A percentile compares a stretch with the other conserved stretches of the same genome.
These are phyloP conservation scores for Siniperca chuatsi DNA, from an alignment of 2,113 vertebrate species.

Conservation along the genomic window DNA sequence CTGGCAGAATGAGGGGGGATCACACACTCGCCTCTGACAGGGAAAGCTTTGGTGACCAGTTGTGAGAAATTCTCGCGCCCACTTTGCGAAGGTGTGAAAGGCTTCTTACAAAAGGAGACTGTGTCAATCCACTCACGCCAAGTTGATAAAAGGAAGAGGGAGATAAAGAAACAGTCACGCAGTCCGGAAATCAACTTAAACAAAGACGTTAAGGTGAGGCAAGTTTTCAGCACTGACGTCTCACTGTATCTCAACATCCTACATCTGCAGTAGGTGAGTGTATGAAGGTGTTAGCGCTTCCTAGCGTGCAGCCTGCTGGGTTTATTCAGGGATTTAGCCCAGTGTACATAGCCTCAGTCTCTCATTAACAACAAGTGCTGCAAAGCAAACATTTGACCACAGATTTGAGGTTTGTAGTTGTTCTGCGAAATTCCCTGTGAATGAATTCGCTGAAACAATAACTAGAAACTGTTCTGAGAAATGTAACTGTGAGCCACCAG, in stretches of 20 bases:
- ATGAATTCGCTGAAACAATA: background rate
- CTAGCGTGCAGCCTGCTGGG: too few species aligned
- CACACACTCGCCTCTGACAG: slow-evolving; percentile 9
- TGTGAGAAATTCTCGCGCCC: slow-evolving; percentile 24
- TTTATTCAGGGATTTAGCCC: too few species aligned
- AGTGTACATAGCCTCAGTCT: too few species aligned
- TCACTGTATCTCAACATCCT: background rate
- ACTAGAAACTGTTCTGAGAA: background rate
- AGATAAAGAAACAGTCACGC: background rate
- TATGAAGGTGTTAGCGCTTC: too few species aligned
- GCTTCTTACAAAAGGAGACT: slow-evolving; percentile 2
- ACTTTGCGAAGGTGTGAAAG: slow-evolving; percentile 33
- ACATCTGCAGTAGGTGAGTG: too few species aligned
- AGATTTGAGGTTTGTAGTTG: background rate
- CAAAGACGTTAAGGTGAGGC: background rate
- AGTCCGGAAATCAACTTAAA: background rate
- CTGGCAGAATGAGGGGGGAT: background rate
- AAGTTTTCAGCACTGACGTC: background rate
- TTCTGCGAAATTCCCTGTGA: background rate
- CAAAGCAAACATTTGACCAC: background rate
- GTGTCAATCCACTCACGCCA: background rate
- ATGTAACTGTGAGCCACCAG: background rate
- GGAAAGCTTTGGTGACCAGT: slow-evolving; percentile 10
- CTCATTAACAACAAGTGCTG: too few species aligned
- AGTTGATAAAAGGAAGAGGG: background rate